Evolutionary conservation across 2,113 vertebrate species (phyloP).

Genomic region (Urocolius indicus): DNA sequence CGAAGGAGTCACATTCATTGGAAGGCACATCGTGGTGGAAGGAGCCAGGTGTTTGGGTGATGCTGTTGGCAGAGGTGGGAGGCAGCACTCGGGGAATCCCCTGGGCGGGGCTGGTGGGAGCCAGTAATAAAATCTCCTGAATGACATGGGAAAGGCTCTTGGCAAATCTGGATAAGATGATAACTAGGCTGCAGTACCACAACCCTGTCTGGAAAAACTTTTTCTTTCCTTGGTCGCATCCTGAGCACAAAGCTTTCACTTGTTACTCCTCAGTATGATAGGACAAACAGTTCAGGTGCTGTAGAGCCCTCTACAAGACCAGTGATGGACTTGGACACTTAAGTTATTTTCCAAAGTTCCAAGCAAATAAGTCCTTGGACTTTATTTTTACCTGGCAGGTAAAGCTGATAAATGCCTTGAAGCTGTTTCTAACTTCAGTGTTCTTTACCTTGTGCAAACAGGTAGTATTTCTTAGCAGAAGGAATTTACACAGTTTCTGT

Average conservation of each 20-base stretch:
- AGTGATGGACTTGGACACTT: neutral
- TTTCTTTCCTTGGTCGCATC: neutral
- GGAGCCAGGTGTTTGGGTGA: neutral
- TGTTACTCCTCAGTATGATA: neutral
- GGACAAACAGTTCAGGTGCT: neutral
- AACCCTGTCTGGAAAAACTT: neutral
- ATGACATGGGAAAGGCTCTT: neutral
- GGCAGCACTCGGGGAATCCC: neutral
- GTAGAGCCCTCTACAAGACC: neutral
- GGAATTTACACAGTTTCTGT: neutral
- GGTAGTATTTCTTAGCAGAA: neutral
- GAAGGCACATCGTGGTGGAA: neutral
- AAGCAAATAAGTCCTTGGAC: neutral
- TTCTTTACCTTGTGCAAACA: neutral
- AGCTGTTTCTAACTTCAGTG: neutral
- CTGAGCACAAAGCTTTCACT: neutral
- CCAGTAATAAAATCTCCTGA: neutral
- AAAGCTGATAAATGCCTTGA: neutral
- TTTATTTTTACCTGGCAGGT: neutral
- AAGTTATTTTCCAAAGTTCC: neutral
- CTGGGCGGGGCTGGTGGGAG: neutral
- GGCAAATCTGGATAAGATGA: neutral
- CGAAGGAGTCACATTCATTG: neutral
- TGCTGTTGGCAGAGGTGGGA: neutral
- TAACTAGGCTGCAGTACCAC: neutral